A percentile compares a stretch with the other conserved stretches of the same genome.
These are phyloP conservation scores for Catocala fraxini DNA, from an alignment of 2,888 invertebrate genomes.

Conservation along the genomic window DNA sequence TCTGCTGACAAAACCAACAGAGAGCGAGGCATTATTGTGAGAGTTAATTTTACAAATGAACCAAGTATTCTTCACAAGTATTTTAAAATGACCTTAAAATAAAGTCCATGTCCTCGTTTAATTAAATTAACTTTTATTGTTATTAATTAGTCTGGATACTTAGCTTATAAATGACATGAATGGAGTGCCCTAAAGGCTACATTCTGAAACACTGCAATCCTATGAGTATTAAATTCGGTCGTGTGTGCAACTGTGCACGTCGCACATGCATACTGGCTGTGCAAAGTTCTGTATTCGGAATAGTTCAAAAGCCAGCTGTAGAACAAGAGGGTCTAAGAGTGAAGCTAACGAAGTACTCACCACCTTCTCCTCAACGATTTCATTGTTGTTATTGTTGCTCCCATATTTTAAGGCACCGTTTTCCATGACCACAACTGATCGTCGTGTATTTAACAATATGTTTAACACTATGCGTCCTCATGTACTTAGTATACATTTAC, in stretches of 20 bases:
- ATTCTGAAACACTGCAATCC: no score
- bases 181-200: not conserved
- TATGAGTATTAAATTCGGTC: not conserved
- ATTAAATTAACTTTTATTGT: constrained; percentile 9
- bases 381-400: constrained; percentile 87
- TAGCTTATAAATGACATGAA: not conserved
- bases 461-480: constrained; percentile 65
- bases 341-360: constrained; percentile 65
- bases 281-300: not conserved
- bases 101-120: constrained; percentile 2
- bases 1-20: constrained; percentile 1
- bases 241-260: not conserved
- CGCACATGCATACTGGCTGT: not conserved
- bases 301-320: constrained; percentile 7
- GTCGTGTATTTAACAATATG: constrained; percentile 71
- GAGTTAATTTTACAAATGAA: constrained; percentile 3
- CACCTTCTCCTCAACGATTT: constrained; percentile 84
- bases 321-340: constrained; percentile 15
- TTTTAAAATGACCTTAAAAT: constrained; percentile 9
- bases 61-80: constrained; percentile 7
- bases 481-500: constrained; percentile 51
- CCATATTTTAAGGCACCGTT: constrained; percentile 88
- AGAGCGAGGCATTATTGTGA: not conserved
- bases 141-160: constrained; percentile 3
- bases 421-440: constrained; percentile 85